Base-by-base conservation (phyloP, 2,888 invertebrate genomes). In the Pecten maximus region DNA sequence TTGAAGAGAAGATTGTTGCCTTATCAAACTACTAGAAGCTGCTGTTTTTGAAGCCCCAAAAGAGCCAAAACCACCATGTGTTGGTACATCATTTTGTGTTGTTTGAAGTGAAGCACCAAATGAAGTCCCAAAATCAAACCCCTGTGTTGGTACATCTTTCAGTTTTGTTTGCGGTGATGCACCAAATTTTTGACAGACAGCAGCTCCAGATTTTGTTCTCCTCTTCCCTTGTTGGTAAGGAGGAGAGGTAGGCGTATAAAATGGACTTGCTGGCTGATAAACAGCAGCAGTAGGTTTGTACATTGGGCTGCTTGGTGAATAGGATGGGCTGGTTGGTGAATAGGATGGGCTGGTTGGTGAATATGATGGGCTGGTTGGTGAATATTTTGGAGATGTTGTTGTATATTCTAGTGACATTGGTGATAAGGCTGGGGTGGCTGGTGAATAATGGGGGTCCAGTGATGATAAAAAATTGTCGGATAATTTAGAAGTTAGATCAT, bases 361-460 rank as follows among this genome's bases (percentile, higher is more conserved):
- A 60, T 91, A 92, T 0, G 40, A 15, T 50, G 91, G 89, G 4
- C 54, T 74, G 16, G 91, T 87, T 88, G 91, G 91, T 40, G 39
- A 54, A 40, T 92, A 92, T 40, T 74, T 40, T 60, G 91, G 91
- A 40, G 89, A 87, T n/a, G 91, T 89, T 40, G 91, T 91, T 16
- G 86, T 88, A 50, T 91, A 91, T 15, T 28, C 19, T 39, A 88
- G 89, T n/a, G 89, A 40, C 6, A 23, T 44, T 28, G 12, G 0
- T 88, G 39, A 40, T 35, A 28, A 48, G 10, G 48, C 4, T 35
- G 87, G 74, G 16, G 23, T 19, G 19, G 4, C 15, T 48, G 40
- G 6, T 88, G 88, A 19, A n/a, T 88, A 54, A 35, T 19, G 39
- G 28, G 86, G n/a, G 28, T 28, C 60, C 60, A 28, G n/a, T 28